Percentiles rank a stretch among this genome's conserved stretches.
phyloP scores from a whole-genome alignment of 2,797 vertebrate genomes.

The Fundulus diaphanus region DNA sequence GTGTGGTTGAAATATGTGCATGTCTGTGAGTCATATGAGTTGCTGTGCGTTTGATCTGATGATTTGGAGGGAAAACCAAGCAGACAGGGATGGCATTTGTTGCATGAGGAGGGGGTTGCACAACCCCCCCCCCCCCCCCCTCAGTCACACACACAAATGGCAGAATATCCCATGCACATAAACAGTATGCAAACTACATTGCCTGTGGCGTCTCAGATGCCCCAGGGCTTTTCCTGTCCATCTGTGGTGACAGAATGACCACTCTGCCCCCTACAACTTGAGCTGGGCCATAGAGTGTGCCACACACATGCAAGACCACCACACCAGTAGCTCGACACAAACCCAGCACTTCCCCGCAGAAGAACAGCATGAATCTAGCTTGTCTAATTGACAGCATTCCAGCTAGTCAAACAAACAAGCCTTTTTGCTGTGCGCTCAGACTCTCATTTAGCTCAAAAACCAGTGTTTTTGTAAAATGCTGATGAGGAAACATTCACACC shows the following conservation, averaged over 20 bases:
- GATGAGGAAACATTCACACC: constrained; percentile 25
- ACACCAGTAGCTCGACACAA: constrained; percentile 46
- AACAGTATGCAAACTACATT: constrained; percentile 62
- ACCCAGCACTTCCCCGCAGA: constrained; percentile 41
- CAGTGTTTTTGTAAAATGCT: constrained; percentile 26
- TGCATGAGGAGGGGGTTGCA: constrained; percentile 68
- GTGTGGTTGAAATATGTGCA: constrained; percentile 29
- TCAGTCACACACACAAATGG: constrained; percentile 45
- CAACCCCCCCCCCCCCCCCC: constrained; percentile 62
- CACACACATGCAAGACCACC: constrained; percentile 50
- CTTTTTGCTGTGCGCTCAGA: constrained; percentile 35
- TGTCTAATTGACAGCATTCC: constrained; percentile 70
- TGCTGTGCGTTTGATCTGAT: constrained; percentile 59
- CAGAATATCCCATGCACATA: constrained; percentile 26
- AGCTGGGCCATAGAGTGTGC: constrained; percentile 37
- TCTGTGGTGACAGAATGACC: constrained; percentile 82
- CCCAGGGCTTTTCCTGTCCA: constrained; percentile 79
- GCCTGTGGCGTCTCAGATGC: constrained; percentile 68
- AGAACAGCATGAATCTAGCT: constrained; percentile 64
- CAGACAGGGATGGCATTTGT: constrained; percentile 81
- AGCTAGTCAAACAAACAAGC: constrained; percentile 53
- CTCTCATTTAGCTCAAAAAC: constrained; percentile 41
- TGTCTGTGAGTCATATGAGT: constrained; percentile 21
- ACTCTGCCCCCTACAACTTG: constrained; percentile 66
- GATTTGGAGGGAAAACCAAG: constrained; percentile 71